Evolutionary conservation across 2,797 vertebrate genomes (phyloP).

Genomic region (Sciaenops ocellatus): DNA sequence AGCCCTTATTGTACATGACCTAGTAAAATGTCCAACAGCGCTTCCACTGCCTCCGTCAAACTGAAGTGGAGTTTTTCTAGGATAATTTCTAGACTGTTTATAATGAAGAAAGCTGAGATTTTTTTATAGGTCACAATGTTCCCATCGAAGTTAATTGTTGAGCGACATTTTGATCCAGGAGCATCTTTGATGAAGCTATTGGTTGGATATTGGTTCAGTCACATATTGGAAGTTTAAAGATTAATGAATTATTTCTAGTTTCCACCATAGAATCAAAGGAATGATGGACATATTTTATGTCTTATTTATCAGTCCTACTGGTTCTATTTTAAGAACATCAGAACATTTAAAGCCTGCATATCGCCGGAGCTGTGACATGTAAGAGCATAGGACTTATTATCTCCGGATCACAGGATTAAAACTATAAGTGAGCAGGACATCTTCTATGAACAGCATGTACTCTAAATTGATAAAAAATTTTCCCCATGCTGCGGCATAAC

Average conservation of each 20-base stretch:
- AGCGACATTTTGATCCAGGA: background rate
- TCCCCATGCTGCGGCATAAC: background rate
- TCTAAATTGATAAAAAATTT: constrained; percentile 3
- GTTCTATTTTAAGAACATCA: constrained; percentile 13
- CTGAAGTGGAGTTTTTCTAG: background rate
- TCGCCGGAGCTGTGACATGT: background rate
- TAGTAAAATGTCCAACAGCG: background rate
- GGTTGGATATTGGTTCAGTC: background rate
- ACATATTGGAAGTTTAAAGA: background rate
- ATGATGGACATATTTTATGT: background rate
- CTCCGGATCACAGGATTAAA: constrained; percentile 19
- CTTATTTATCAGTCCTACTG: constrained; percentile 1
- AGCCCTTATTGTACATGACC: background rate
- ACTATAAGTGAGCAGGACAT: constrained; percentile 17
- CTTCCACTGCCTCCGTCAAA: background rate
- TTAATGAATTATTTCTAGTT: background rate
- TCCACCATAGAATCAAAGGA: background rate
- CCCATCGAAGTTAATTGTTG: background rate
- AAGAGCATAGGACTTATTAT: constrained; percentile 13
- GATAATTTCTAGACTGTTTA: background rate
- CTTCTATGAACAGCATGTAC: constrained; percentile 13
- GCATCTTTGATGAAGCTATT: background rate
- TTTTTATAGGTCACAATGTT: no score
- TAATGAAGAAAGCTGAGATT: background rate
- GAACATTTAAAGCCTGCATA: constrained; percentile 3